Evolutionary conservation across 2,888 invertebrate genomes (phyloP).

Genomic region (Tuberolachnus salignus): DNA sequence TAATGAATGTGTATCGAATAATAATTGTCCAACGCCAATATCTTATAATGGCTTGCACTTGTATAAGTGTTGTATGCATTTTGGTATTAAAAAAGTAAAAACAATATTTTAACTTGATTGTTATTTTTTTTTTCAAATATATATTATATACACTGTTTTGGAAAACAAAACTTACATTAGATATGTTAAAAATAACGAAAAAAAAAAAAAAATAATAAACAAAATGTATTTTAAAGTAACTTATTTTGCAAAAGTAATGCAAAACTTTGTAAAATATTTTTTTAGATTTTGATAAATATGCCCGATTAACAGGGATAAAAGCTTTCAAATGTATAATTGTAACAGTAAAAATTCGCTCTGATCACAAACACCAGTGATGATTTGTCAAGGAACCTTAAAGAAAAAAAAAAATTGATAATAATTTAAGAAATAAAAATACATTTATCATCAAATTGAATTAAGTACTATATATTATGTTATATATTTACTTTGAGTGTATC

Average conservation of each 20-base stretch:
- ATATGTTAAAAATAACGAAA: no score
- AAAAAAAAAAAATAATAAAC: no score
- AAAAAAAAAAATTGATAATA: slow-evolving; percentile 57
- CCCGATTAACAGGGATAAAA: slow-evolving; percentile 85
- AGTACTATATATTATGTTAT: no score
- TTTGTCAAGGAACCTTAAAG: slow-evolving; percentile 92
- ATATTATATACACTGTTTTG: no score
- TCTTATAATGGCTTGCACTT: slow-evolving; percentile 88
- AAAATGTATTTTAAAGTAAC: slow-evolving; percentile 57
- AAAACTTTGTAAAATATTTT: slow-evolving; percentile 99
- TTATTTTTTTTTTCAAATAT: no score
- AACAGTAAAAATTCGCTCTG: slow-evolving; percentile 92
- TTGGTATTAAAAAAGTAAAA: slow-evolving; percentile 87
- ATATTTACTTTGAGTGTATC: slow-evolving; percentile 83
- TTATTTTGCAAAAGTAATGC: slow-evolving; percentile 89
- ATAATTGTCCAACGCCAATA: slow-evolving; percentile 91
- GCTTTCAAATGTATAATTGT: slow-evolving; percentile 85
- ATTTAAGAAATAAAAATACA: slow-evolving; percentile 19
- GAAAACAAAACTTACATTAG: no score
- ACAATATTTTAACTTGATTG: no score
- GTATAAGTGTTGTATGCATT: slow-evolving; percentile 87
- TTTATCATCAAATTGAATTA: no score
- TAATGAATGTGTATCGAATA: slow-evolving; percentile 92
- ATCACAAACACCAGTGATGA: slow-evolving; percentile 92
- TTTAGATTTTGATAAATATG: slow-evolving; percentile 85